Evolutionary conservation across 2,113 vertebrate genomes (phyloP), one percentile per base, ranked within the genome.

Genomic region (Trochalopteron elliotii): DNA sequence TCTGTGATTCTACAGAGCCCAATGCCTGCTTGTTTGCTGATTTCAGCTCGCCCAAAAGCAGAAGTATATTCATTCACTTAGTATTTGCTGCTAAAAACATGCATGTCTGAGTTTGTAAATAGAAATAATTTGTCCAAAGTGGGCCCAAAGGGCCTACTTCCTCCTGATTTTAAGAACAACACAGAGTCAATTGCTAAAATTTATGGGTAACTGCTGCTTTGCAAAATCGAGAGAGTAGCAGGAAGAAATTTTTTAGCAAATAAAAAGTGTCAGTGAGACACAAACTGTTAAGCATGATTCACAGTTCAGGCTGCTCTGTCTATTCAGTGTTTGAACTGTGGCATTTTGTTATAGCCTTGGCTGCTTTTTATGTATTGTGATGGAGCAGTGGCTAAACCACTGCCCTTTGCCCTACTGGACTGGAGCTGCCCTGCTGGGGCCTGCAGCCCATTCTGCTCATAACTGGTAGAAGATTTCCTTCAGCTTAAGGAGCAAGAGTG

Each of bases 171-270:
- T 87, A 89, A 78, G 77, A 92, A 64, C 52, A 94, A 55, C 25
- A 65, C 28, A 28, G 39, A 75, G 27, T 78, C 49, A 92, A 21
- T 70, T 89, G 60, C 28, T 64, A 81, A 64, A 71, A 52, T 87
- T 70, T 89, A 60, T 67, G 44, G 22, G 15, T 59, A 68, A 21
- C 47, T 75, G 20, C 59, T 78, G 52, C 72, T 94, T 75, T 84
- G 56, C 80, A 63, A 92, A 94, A 56, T 75, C 27, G 65, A 60
- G 35, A 83, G 55, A 93, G 33, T 28, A 90, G 52, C 30, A 89
- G 28, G 52, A 84, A 81, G 44, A 77, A 86, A 88, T 67, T 57
- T 90, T 93, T 84, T 82, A 94, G 68, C 52, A 86, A 89, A 63
- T 55, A 21, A 18, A 17, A n/a, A 76, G 12, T 28, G 4, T 37